phyloP scores from a whole-genome alignment of 2,888 invertebrate species.

The Parnassius glacialis region DNA sequence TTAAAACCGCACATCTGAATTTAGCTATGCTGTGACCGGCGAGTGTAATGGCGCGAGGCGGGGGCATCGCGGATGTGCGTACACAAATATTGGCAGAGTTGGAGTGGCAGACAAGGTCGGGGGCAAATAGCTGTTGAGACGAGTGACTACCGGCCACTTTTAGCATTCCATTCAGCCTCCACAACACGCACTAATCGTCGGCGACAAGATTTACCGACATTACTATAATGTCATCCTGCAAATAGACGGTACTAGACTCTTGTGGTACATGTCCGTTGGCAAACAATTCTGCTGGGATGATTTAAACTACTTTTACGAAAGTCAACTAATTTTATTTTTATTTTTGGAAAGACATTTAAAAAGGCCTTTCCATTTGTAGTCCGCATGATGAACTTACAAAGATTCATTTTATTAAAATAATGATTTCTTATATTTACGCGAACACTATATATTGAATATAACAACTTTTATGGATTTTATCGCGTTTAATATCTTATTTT shows the following conservation, averaged over 20 bases:
- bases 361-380: no score
- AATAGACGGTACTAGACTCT: neutral
- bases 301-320: no score
- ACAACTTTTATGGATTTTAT: no score
- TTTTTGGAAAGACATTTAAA: no score
- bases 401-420: no score
- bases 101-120: constrained; percentile 48
- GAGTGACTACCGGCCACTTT: constrained; percentile 18
- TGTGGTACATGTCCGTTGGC: no score
- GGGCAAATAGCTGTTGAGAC: constrained; percentile 27
- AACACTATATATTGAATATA: no score
- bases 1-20: constrained; percentile 2
- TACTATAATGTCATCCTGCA: constrained; percentile 11
- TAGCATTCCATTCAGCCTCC: constrained; percentile 26
- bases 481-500: no score
- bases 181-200: constrained; percentile 24
- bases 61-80: constrained; percentile 49
- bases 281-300: no score
- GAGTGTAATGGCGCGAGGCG: constrained; percentile 39
- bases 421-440: no score
- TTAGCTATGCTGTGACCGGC: constrained; percentile 11
- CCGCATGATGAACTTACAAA: no score
- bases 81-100: constrained; percentile 59
- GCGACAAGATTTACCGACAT: constrained; percentile 24
- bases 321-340: no score